phyloP scores from a whole-genome alignment of 2,888 invertebrate genomes.

The Tanytarsus gracilentus region DNA sequence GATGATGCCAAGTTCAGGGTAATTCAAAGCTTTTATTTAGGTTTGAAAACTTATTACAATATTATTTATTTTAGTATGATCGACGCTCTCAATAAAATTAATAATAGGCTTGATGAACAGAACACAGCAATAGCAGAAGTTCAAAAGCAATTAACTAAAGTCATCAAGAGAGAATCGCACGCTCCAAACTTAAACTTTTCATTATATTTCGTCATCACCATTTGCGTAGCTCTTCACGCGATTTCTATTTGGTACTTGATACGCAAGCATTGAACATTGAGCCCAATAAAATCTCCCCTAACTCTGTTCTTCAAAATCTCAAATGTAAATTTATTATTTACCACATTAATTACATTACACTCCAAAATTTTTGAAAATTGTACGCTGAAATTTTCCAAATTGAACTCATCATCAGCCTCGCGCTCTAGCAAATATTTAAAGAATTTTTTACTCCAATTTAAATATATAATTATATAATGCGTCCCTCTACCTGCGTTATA shows the following conservation, averaged over 20 bases:
- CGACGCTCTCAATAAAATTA: conserved; percentile 45
- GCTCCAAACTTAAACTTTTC: conserved; percentile 16
- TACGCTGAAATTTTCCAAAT: too few relatives aligned
- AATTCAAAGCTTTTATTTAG: conserved; percentile 1
- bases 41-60: conserved; percentile 21
- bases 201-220: conserved; percentile 23
- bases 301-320: too few relatives aligned
- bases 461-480: too few relatives aligned
- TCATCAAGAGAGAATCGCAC: conserved; percentile 33
- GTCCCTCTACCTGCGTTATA: too few relatives aligned
- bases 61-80: conserved; percentile 44
- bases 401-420: too few relatives aligned
- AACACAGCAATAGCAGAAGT: conserved; percentile 43
- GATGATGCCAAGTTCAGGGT: conserved; percentile 30
- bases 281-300: too few relatives aligned
- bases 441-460: too few relatives aligned
- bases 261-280: conserved; percentile 9
- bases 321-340: too few relatives aligned
- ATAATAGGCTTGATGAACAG: conserved; percentile 47
- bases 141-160: conserved; percentile 37
- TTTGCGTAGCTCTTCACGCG: conserved; percentile 30
- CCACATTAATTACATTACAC: too few relatives aligned
- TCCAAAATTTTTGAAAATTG: too few relatives aligned
- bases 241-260: conserved; percentile 29
- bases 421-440: too few relatives aligned